Evolutionary conservation across 1,140 invertebrate species (phyloP), one percentile per base, ranked within the genome.

Genomic region (Littorina saxatilis): DNA sequence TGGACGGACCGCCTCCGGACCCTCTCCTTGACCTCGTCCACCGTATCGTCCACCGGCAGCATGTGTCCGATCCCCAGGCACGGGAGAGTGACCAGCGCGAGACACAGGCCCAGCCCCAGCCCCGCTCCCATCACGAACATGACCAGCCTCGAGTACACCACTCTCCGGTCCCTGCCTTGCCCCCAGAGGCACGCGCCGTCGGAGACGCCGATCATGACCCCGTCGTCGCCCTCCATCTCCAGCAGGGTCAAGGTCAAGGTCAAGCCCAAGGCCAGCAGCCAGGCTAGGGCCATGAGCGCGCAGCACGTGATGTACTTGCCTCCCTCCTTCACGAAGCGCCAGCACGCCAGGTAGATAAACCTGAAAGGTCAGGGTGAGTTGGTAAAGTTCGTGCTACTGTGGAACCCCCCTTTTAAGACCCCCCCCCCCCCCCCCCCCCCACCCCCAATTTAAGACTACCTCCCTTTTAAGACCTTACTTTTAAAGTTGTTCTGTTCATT

Each of bases 261-360:
- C 55, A 78, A 17, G 55, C 32, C n/a, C 55, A 78, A 15, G 37
- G 76, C 58, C 76, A 78, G 58, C 29, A 78, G 76, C 76, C 76
- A 78, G 76, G 76, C 55, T 23, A 63, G 15, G 76, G 55, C 55
- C 55, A 78, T 37, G 55, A 78, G 58, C 15, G 32, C 20, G 76
- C 55, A 40, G 76, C 76, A 39, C 55, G 29, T n/a, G 39, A 78
- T n/a, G 76, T 78, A 78, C 37, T 78, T 78, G 55, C 76, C 55
- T n/a, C 76, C 76, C n/a, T 78, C 76, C 55, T 40, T 35, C 15
- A 78, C 76, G 58, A 58, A 43, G 50, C 58, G 55, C 76, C 76
- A 78, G 76, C 76, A 78, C 37, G 66, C 15, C 32, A 78, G 37
- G 58, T 78, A 78, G 52, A 78, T 63, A 58, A 78, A 78, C 76